phyloP scores from a whole-genome alignment of 2,113 vertebrate species.

The Vombatus ursinus region DNA sequence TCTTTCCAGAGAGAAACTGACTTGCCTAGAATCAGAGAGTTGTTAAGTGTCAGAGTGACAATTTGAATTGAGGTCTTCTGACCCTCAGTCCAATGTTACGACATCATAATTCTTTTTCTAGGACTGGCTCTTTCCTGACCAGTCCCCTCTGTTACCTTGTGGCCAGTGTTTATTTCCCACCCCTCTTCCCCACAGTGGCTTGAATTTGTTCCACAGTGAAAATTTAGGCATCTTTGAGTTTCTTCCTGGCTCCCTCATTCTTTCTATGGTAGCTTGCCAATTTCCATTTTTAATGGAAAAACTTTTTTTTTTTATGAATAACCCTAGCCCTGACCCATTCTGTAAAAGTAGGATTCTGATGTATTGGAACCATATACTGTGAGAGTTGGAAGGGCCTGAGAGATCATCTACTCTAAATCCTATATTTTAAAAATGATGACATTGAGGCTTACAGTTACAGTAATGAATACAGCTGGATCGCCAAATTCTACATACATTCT shows the following conservation, averaged over 20 bases:
- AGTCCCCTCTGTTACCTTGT: background rate
- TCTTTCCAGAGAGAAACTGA: background rate
- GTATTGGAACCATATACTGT: background rate
- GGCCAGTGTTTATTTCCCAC: background rate
- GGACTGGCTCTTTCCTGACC: background rate
- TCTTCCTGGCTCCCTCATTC: background rate
- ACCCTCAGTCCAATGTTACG: background rate
- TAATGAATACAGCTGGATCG: background rate
- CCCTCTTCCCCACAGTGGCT: background rate
- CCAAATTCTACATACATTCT: background rate
- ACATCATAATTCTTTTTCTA: background rate
- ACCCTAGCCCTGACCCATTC: background rate
- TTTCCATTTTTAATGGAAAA: constrained; percentile 2
- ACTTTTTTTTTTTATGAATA: background rate
- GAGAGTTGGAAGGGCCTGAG: background rate
- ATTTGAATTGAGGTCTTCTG: background rate
- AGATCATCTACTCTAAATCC: too few species aligned
- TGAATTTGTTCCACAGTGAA: background rate
- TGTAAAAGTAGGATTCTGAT: background rate
- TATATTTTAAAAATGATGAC: background rate
- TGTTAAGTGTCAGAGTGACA: background rate
- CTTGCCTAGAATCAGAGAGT: background rate
- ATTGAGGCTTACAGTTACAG: background rate
- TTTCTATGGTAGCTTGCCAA: background rate
- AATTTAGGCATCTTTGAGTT: background rate